Evolutionary conservation across 2,113 vertebrate genomes (phyloP).

Genomic region (Archilochus colubris): DNA sequence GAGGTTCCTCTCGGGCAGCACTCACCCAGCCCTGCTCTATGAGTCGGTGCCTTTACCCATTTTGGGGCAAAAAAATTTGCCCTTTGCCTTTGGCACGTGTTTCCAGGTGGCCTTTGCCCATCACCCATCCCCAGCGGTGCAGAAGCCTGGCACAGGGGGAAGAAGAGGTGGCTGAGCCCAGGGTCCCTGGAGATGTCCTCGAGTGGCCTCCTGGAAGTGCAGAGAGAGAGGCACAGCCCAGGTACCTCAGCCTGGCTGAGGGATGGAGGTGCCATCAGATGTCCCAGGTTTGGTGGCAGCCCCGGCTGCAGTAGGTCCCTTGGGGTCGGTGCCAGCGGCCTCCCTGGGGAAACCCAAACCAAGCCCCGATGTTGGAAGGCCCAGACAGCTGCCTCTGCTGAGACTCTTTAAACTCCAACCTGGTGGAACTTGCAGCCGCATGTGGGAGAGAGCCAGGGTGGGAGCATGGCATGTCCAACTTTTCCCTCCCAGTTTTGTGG

Average conservation of each 20-base stretch:
- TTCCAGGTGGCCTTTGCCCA: not conserved
- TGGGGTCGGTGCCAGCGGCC: not conserved
- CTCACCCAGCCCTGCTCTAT: not conserved
- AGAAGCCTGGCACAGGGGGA: not conserved
- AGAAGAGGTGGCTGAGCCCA: not conserved
- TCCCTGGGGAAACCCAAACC: conserved; percentile 39
- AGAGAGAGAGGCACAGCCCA: not conserved
- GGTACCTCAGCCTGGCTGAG: not conserved
- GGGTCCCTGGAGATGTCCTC: not conserved
- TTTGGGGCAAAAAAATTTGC: no score
- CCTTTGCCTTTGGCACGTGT: not conserved
- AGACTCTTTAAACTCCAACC: conserved; percentile 84
- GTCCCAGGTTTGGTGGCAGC: not conserved
- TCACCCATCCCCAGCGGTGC: not conserved
- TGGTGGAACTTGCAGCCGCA: conserved; percentile 79
- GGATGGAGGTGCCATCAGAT: not conserved
- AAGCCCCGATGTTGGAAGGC: conserved; percentile 60
- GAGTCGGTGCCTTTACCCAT: not conserved
- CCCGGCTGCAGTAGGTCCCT: not conserved
- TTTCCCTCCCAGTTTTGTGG: conserved; percentile 70
- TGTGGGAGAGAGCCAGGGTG: conserved; percentile 75
- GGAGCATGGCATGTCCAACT: conserved; percentile 80
- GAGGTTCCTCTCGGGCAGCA: not conserved
- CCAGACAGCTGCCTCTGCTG: conserved; percentile 80
- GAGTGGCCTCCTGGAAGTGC: not conserved